Evolutionary conservation across 2,113 vertebrate genomes (phyloP).

Genomic region (Cinclus cinclus): DNA sequence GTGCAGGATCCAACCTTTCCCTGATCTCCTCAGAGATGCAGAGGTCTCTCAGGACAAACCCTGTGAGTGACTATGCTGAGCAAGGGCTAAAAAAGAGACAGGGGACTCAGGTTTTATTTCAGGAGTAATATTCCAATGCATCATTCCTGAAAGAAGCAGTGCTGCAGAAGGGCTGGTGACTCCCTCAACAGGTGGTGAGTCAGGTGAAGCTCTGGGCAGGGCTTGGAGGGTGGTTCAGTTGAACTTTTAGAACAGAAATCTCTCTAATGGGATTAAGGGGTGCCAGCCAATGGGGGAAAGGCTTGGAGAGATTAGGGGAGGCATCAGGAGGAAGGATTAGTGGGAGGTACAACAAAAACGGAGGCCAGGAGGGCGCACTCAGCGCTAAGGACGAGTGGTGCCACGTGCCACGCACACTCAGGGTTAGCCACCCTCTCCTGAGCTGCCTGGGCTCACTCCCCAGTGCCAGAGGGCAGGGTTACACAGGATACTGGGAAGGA

Average conservation of each 20-base stretch:
- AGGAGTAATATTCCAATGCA: neutral
- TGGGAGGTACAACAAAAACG: neutral
- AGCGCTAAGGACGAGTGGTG: neutral
- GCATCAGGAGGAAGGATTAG: conserved; percentile 10
- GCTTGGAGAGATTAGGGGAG: neutral
- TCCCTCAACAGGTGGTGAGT: neutral
- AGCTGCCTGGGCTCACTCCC: neutral
- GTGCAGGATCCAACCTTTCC: neutral
- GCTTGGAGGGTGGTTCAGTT: neutral
- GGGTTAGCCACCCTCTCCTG: neutral
- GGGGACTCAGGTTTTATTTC: neutral
- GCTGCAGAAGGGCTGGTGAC: accelerated
- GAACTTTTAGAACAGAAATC: neutral
- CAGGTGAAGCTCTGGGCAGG: neutral
- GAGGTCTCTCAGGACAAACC: neutral
- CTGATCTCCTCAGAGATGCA: neutral
- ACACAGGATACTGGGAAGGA: neutral
- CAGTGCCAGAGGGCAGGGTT: neutral
- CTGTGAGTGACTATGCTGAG: neutral
- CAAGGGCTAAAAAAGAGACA: neutral
- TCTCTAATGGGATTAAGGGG: neutral
- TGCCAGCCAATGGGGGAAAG: neutral
- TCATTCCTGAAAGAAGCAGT: accelerated
- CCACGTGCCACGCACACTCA: neutral
- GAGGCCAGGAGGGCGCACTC: neutral